Evolutionary conservation across 2,113 vertebrate genomes (phyloP).

Genomic region (Craseonycteris thonglongyai): DNA sequence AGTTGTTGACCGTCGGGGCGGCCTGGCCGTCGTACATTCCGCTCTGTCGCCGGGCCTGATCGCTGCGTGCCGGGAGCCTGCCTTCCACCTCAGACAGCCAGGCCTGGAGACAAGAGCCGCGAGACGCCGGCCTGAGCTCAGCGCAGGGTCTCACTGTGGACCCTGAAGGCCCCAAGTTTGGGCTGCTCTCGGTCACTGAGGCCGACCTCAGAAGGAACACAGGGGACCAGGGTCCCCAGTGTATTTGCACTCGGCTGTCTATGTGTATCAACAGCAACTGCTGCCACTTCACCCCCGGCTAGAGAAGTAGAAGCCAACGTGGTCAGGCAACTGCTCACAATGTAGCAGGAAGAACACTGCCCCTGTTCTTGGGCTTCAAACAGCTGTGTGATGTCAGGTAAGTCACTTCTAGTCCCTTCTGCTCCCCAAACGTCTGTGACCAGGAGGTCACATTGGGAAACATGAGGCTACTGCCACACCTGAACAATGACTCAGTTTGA

Average conservation of each 20-base stretch:
- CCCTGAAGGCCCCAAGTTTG: accelerated
- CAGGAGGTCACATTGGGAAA: not conserved
- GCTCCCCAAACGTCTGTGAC: not conserved
- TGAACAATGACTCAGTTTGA: not conserved
- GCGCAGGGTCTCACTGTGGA: accelerated
- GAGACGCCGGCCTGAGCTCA: accelerated
- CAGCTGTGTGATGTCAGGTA: not conserved
- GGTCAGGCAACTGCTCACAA: accelerated
- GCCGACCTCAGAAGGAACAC: not conserved
- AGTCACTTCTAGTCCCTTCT: too few species aligned
- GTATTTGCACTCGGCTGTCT: not conserved
- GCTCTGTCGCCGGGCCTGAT: constrained; percentile 87
- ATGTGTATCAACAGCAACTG: not conserved
- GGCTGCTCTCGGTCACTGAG: not conserved
- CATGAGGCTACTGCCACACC: not conserved
- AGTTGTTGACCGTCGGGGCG: constrained; percentile 84
- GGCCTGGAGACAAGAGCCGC: constrained; percentile 77
- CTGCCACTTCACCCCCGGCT: accelerated
- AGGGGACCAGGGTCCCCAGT: accelerated
- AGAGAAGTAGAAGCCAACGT: not conserved
- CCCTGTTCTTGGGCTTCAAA: not conserved
- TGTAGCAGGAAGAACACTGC: accelerated
- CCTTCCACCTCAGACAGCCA: constrained; percentile 97
- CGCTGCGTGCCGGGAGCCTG: constrained; percentile 82
- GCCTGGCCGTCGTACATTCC: constrained; percentile 88